Percentiles rank a stretch among this genome's conserved stretches.
Evolutionary conservation across 2,797 vertebrate species (phyloP).

Genomic region (Syngnathus rostellatus): DNA sequence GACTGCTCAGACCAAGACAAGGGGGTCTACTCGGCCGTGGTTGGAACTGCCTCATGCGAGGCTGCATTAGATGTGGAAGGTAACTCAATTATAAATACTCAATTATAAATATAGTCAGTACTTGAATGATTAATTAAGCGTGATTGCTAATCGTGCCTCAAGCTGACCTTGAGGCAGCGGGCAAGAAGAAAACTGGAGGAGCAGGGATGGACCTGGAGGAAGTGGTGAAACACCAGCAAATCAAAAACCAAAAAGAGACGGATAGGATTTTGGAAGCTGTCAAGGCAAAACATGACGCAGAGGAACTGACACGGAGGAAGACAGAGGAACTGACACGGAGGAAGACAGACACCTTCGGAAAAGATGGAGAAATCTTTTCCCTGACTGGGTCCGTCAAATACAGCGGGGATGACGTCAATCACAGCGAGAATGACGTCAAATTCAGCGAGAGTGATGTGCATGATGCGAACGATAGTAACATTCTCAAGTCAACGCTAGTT

Average conservation of each 20-base stretch:
- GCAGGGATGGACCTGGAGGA: constrained; percentile 42
- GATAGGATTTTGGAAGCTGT: constrained; percentile 33
- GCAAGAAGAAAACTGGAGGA: constrained; percentile 40
- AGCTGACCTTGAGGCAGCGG: constrained; percentile 34
- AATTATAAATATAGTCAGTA: neutral
- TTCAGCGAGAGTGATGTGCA: constrained; percentile 2
- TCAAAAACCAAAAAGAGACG: constrained; percentile 48
- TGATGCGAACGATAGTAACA: neutral
- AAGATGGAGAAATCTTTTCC: constrained; percentile 6
- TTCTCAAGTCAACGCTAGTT: neutral
- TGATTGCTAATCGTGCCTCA: neutral
- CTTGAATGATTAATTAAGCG: neutral
- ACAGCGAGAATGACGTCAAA: neutral
- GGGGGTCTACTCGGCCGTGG: constrained; percentile 73
- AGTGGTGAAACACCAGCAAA: constrained; percentile 54
- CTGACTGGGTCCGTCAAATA: constrained; percentile 10
- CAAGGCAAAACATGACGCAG: constrained; percentile 23
- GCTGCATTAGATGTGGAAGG: constrained; percentile 80
- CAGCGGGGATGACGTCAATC: neutral
- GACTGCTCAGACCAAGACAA: constrained; percentile 62
- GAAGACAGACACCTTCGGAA: neutral
- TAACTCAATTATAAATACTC: constrained; percentile 41
- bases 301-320: constrained; percentile 14
- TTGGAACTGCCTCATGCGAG: constrained; percentile 65
- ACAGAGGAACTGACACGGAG: constrained; percentile 15